Percentiles rank a stretch among this genome's conserved stretches.
Conservation (phyloP, 2,113 vertebrate species). For the Coptodon bakossiorum region DNA sequence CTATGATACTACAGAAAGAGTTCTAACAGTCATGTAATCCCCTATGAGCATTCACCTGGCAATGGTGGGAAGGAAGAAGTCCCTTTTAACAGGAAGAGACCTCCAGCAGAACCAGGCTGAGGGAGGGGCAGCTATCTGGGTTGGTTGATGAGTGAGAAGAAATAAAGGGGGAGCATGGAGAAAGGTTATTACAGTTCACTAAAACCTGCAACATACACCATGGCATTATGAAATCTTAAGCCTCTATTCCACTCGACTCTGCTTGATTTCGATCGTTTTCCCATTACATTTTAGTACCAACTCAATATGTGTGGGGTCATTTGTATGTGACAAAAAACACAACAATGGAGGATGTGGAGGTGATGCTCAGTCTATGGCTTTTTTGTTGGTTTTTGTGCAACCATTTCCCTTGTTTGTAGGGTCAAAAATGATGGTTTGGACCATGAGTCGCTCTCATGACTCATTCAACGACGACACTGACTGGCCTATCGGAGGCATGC, state of each 20-base stretch:
- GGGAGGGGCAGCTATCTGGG: background rate
- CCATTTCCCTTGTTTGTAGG: rapidly evolving
- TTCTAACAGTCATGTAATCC: background rate
- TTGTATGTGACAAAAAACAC: background rate
- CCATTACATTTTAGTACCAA: background rate
- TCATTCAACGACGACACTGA: rapidly evolving
- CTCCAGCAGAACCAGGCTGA: background rate
- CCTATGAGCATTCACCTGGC: too few relatives aligned
- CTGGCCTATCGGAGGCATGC: background rate
- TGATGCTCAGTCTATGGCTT: rapidly evolving
- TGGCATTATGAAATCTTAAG: background rate
- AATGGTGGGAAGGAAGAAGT: too few relatives aligned
- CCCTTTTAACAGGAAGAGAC: too few relatives aligned
- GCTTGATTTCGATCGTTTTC: rapidly evolving
- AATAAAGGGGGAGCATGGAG: background rate
- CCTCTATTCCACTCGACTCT: background rate
- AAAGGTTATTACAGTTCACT: background rate
- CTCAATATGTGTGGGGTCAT: rapidly evolving
- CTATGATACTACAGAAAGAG: background rate
- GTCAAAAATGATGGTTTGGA: background rate
- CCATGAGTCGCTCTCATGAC: rapidly evolving
- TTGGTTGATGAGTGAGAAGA: background rate
- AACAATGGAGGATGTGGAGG: rapidly evolving
- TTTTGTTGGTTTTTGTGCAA: rapidly evolving
- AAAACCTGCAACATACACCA: background rate